Conservation (phyloP, 64 coral and sea anemone species). For the Stichodactyla helianthus region DNA sequence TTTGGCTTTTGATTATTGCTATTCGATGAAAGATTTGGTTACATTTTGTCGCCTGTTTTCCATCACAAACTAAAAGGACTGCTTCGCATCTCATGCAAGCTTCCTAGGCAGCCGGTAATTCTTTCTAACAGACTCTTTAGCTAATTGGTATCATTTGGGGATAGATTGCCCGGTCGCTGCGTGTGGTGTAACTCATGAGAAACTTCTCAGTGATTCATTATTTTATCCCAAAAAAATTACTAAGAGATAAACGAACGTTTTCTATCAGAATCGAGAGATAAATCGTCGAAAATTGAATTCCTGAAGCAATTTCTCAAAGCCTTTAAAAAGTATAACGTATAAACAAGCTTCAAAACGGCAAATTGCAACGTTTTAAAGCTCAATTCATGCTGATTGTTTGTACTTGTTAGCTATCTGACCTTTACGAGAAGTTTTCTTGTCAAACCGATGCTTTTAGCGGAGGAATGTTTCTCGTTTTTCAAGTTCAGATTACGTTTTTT, state of each 20-base stretch:
- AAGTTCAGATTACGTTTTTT: slow-evolving; percentile 5
- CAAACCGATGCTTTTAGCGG: not conserved
- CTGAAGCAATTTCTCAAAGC: not conserved
- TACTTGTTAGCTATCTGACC: not conserved
- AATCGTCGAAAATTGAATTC: not conserved
- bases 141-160: not conserved
- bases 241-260: not conserved
- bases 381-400: not conserved
- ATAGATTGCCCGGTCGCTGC: not conserved
- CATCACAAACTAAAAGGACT: not conserved
- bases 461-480: not conserved
- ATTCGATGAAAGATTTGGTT: not conserved
- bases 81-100: not conserved
- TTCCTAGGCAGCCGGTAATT: not conserved
- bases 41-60: not conserved
- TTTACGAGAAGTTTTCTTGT: not conserved
- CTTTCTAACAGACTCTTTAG: not conserved
- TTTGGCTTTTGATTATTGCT: not conserved
- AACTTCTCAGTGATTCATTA: not conserved
- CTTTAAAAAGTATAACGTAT: not conserved
- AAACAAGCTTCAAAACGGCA: not conserved
- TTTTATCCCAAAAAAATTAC: not conserved
- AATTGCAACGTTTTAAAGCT: not conserved
- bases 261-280: not conserved
- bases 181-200: not conserved